These are phyloP conservation scores for Caiman crocodilus DNA, from an alignment of 2,797 vertebrate species.

Conservation along the genomic window DNA sequence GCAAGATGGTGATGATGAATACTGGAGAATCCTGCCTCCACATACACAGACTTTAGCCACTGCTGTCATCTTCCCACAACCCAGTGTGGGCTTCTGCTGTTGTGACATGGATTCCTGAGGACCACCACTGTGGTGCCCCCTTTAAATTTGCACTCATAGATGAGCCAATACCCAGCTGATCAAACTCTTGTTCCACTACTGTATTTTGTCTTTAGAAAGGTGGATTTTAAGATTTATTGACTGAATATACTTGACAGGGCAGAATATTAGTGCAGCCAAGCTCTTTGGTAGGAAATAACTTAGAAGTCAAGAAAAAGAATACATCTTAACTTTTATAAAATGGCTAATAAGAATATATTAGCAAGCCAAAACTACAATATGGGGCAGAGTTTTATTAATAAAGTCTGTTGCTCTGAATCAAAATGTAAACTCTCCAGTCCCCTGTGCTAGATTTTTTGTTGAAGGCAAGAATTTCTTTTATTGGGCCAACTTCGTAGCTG, in stretches of 20 bases:
- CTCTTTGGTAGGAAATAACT: background rate
- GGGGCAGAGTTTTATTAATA: background rate
- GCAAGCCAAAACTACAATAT: background rate
- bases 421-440: background rate
- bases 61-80: no score
- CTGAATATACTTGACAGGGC: fast-evolving
- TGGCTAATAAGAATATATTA: background rate
- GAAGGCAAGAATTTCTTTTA: no score
- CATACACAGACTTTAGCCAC: no score
- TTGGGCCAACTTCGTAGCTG: no score
- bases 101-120: no score
- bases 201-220: background rate
- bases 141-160: no score
- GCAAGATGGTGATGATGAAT: no score
- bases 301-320: background rate
- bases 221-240: slow-evolving; percentile 1
- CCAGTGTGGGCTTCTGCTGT: no score
- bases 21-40: no score
- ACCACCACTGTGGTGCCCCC: no score
- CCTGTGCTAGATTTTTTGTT: background rate
- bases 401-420: background rate
- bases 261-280: background rate
- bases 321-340: background rate
- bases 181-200: no score
- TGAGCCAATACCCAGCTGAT: no score